Conservation (phyloP, 2,113 vertebrate species). For the Regulus satrapa region DNA sequence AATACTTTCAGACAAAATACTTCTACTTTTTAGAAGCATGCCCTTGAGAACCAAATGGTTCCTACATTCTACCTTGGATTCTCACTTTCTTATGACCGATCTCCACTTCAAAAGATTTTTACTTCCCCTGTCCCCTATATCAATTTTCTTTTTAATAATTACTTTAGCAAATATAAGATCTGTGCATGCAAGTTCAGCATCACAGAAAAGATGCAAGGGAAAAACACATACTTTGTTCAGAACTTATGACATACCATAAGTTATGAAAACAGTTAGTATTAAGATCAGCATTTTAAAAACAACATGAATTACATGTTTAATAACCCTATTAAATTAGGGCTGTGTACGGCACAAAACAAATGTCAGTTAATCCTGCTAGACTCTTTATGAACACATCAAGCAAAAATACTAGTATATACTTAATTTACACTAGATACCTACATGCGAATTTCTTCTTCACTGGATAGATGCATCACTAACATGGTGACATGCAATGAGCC, state of each 20-base stretch:
- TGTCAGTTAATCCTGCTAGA: not conserved
- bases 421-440: slow-evolving; percentile 70
- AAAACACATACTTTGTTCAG: not conserved
- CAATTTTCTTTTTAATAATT: not conserved
- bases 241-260: not conserved
- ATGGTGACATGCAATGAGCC: slow-evolving; percentile 90
- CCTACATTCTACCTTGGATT: not conserved
- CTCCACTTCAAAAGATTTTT: not conserved
- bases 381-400: not conserved
- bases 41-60: not conserved
- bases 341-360: not conserved
- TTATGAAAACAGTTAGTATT: not conserved
- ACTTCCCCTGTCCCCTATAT: not conserved
- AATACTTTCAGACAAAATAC: not conserved
- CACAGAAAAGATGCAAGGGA: not conserved
- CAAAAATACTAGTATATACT: not conserved
- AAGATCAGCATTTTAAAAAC: not conserved
- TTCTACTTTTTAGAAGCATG: not conserved
- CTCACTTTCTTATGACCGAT: not conserved
- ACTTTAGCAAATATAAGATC: not conserved
- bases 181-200: not conserved
- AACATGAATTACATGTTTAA: not conserved
- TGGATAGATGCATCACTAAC: slow-evolving; percentile 85
- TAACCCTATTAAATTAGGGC: not conserved
- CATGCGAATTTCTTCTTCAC: slow-evolving; percentile 82